phyloP scores from a whole-genome alignment of 2,113 vertebrate species.

The Alaudala cheleensis region DNA sequence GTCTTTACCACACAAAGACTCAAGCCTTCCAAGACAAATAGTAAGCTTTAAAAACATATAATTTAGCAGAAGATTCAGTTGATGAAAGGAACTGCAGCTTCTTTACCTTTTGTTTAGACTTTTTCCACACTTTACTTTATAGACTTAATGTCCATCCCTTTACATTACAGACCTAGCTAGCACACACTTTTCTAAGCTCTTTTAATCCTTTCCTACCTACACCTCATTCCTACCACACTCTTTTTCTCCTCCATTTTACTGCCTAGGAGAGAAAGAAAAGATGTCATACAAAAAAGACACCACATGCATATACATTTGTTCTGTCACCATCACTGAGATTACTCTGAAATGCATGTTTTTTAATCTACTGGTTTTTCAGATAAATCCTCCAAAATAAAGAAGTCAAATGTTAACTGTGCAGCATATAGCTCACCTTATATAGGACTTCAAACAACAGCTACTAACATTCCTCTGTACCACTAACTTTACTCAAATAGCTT shows the following conservation, averaged over 20 bases:
- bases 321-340: not conserved
- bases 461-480: not conserved
- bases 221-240: not conserved
- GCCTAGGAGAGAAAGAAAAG: not conserved
- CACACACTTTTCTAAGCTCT: not conserved
- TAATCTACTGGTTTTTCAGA: not conserved
- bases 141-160: not conserved
- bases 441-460: not conserved
- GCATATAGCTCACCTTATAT: not conserved
- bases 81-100: not conserved
- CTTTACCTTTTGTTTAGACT: not conserved
- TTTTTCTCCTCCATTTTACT: not conserved
- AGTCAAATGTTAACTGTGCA: not conserved
- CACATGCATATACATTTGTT: not conserved
- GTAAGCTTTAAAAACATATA: not conserved
- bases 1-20: not conserved
- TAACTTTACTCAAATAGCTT: not conserved
- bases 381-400: accelerated
- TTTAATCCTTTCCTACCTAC: not conserved
- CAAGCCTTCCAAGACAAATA: not conserved
- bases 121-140: not conserved
- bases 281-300: not conserved
- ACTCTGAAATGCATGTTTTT: not conserved
- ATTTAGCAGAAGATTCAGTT: not conserved
- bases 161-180: not conserved